A percentile compares a stretch with the other conserved stretches of the same genome.
Evolutionary conservation across 2,797 vertebrate genomes (phyloP).

Genomic region (Phaenicophaeus curvirostris): DNA sequence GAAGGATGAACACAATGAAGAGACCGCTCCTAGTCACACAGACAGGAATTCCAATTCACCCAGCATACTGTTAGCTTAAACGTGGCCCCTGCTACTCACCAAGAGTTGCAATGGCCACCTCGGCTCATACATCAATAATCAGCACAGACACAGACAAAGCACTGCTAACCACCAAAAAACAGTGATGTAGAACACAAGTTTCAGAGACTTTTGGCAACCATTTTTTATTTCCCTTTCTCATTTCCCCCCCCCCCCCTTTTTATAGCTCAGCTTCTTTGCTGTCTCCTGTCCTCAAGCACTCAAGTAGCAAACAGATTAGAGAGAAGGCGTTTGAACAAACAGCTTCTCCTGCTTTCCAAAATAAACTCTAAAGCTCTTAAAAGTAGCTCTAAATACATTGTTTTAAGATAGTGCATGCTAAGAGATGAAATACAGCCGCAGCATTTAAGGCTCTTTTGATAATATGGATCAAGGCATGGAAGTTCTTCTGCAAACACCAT

Average conservation of each 20-base stretch:
- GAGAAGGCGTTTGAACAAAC: not conserved
- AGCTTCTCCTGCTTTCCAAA: not conserved
- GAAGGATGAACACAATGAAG: rapidly evolving
- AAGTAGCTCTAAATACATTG: not conserved
- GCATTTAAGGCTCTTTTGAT: not conserved
- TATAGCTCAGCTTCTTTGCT: not conserved
- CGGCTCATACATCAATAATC: not conserved
- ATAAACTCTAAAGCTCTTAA: not conserved
- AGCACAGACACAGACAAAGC: not conserved
- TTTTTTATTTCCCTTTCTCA: not conserved
- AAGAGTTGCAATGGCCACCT: no score
- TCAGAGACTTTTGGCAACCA: not conserved
- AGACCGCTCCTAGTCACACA: rapidly evolving
- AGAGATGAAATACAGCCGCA: not conserved
- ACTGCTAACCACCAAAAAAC: not conserved
- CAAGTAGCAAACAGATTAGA: not conserved
- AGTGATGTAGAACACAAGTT: not conserved
- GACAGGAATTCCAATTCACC: rapidly evolving
- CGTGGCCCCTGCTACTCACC: not conserved
- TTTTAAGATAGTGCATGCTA: not conserved
- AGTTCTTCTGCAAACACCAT: not conserved
- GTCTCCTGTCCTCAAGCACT: not conserved
- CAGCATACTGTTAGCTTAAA: rapidly evolving
- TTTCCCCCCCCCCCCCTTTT: not conserved
- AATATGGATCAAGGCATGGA: not conserved